Conservation (phyloP, 2,113 vertebrate species). For the Tonatia bakeri region DNA sequence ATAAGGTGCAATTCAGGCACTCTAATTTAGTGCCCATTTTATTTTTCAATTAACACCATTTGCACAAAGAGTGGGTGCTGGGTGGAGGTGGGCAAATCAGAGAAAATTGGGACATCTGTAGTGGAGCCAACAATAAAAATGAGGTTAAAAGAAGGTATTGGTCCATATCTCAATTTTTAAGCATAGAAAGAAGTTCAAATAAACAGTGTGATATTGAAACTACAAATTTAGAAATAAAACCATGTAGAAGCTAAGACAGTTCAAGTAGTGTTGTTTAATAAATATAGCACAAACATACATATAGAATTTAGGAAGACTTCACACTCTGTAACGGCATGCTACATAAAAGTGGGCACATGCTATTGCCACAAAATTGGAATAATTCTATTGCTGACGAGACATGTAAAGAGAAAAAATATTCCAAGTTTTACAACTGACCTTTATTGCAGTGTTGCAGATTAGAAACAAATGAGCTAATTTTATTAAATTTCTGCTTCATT, state of each 20-base stretch:
- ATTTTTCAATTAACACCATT: background rate
- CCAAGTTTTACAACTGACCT: constrained; percentile 24
- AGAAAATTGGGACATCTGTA: too few species aligned
- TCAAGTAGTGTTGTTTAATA: background rate
- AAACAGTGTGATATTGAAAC: background rate
- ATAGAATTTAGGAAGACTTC: background rate
- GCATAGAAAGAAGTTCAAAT: background rate
- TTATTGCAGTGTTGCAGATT: background rate
- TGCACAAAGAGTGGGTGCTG: background rate
- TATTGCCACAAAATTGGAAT: constrained; percentile 4
- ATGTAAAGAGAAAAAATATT: constrained; percentile 23
- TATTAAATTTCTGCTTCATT: constrained; percentile 16
- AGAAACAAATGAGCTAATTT: constrained; percentile 39
- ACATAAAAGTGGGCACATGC: background rate
- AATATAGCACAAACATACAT: background rate
- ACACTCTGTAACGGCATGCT: background rate
- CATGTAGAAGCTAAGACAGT: background rate
- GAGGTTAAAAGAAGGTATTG: background rate
- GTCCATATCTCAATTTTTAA: background rate
- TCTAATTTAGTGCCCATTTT: background rate
- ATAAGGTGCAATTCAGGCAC: background rate
- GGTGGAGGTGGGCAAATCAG: too few species aligned
- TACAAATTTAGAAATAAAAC: background rate
- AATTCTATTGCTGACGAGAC: background rate
- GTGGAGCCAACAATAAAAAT: too few species aligned